Percentiles rank a stretch among this genome's conserved stretches.
Evolutionary conservation across 2,797 vertebrate species (phyloP).

Genomic region (Sebastes reedi): DNA sequence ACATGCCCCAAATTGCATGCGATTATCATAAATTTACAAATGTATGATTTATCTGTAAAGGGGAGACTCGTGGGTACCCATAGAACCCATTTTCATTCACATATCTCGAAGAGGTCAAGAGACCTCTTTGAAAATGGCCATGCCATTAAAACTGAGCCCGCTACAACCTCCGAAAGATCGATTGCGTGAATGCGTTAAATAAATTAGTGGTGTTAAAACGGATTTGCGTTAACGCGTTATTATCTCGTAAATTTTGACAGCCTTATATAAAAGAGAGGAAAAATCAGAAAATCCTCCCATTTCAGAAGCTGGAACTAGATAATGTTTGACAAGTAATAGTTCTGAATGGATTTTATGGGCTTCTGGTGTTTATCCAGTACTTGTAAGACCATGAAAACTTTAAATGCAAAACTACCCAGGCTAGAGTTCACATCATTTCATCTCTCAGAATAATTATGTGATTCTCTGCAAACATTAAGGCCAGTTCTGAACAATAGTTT

Average conservation of each 20-base stretch:
- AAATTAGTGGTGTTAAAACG: too few species aligned
- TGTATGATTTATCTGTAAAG: too few species aligned
- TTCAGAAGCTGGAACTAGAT: background rate
- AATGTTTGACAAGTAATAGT: background rate
- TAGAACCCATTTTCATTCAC: too few species aligned
- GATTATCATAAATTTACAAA: too few species aligned
- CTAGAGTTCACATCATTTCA: conserved; percentile 1
- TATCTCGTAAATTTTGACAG: too few species aligned
- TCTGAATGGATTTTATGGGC: background rate
- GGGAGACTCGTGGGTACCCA: accelerated
- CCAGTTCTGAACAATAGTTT: conserved; percentile 38
- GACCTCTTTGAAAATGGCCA: too few species aligned
- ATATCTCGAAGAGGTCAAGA: too few species aligned
- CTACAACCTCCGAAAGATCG: too few species aligned
- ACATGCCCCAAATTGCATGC: too few species aligned
- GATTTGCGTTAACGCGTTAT: too few species aligned
- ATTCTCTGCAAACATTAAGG: conserved; percentile 37
- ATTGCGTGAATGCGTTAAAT: too few species aligned
- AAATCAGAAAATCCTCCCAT: background rate
- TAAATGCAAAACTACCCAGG: conserved; percentile 2
- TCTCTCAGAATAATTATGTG: conserved; percentile 38
- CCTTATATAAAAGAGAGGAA: background rate
- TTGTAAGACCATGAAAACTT: background rate
- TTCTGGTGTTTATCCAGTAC: background rate
- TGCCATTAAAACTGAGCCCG: too few species aligned